Base-by-base conservation (phyloP, 1,140 invertebrate genomes). In the Nomia melanderi region DNA sequence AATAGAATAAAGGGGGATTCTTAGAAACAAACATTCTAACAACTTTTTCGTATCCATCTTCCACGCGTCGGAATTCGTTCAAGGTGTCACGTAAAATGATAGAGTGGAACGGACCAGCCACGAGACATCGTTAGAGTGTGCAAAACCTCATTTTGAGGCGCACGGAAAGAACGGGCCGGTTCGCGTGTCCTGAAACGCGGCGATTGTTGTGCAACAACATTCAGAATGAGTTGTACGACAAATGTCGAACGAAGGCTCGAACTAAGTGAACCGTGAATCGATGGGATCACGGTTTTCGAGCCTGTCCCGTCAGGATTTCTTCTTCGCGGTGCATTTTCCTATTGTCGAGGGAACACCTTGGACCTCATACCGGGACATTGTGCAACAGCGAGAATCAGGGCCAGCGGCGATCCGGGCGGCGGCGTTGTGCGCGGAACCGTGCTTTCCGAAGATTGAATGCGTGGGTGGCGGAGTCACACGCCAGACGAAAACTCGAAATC, bases 191-290 rank as follows among this genome's bases (percentile, higher is more conserved):
- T 78, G 82, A n/a, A 87, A 88, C 86, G n/a, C 64, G 59, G 47
- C 66, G 72, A 86, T 91, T 90, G 90, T 92, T 91, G 84, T 91
- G 90, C 91, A 92, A 91, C 89, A 90, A 90, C 85, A 89, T 89
- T 57, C 71, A 73, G 78, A 91, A 88, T 91, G 86, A 91, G 90
- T 91, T 91, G 90, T 91, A 91, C 90, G 90, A 91, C 90, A 91
- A 91, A 91, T 90, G 89, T 91, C 90, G 88, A 81, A 77, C 78
- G 77, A 79, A 85, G 89, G 88, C 88, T 92, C 88, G 87, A 88
- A 91, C 86, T 90, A 91, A 91, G 89, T 91, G 90, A 90, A 90
- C 88, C 91, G 88, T 91, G 79, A 91, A 90, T 90, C 88, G 88
- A 90, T 84, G 86, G 79, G 86, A 86, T 86, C 77, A 81, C 66